Conservation (phyloP, 2,113 vertebrate species). For the Tautogolabrus adspersus region DNA sequence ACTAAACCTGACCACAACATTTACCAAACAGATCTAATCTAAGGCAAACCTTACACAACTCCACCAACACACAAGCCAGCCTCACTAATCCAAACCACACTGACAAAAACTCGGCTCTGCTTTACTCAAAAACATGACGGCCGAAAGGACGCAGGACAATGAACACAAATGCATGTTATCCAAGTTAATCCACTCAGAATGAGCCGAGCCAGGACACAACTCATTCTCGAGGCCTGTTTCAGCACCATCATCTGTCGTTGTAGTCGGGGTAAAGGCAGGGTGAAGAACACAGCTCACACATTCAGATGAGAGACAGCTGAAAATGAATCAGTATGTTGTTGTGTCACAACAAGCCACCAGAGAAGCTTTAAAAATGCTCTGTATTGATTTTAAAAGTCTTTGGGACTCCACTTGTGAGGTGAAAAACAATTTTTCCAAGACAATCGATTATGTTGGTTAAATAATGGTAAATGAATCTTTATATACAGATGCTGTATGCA, state of each 20-base stretch:
- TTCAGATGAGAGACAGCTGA: constrained; percentile 1
- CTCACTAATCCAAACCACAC: constrained; percentile 57
- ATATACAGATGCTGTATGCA: too few species aligned
- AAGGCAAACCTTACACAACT: constrained; percentile 42
- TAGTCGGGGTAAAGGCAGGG: background rate
- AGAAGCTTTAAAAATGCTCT: background rate
- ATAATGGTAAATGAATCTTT: too few species aligned
- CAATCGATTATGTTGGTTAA: too few species aligned
- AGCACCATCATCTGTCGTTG: constrained; percentile 1
- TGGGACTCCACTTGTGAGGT: background rate
- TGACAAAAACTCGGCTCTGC: constrained; percentile 30
- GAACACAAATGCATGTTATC: constrained; percentile 57
- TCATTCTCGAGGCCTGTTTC: constrained; percentile 30
- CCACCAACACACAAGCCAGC: constrained; percentile 15
- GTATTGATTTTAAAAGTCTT: background rate
- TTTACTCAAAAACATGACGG: background rate
- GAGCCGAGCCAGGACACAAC: constrained; percentile 28
- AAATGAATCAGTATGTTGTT: too few species aligned
- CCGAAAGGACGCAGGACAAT: constrained; percentile 37
- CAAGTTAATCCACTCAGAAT: constrained; percentile 41
- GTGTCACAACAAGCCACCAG: background rate
- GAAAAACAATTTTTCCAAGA: too few species aligned
- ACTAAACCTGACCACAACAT: constrained; percentile 16
- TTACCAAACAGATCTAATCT: constrained; percentile 58
- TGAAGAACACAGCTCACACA: constrained; percentile 1